A percentile compares a stretch with the other conserved stretches of the same genome.
These are phyloP conservation scores for Ecdyonurus torrentis DNA, from an alignment of 2,888 invertebrate species.

Conservation along the genomic window DNA sequence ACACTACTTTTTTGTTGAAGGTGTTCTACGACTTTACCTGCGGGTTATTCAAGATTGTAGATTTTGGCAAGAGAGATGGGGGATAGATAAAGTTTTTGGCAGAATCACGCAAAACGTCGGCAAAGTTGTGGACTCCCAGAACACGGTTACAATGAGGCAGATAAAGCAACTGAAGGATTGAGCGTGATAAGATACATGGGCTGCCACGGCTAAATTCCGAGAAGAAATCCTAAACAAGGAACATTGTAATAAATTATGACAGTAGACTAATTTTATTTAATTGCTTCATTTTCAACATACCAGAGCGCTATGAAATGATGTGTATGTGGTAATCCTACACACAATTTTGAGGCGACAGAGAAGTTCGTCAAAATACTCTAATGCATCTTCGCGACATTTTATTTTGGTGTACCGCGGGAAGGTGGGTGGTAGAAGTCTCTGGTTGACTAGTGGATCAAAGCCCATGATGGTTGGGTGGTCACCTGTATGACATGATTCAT, in stretches of 20 bases:
- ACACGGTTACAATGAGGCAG: slow-evolving; percentile 34
- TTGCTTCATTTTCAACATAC: no score
- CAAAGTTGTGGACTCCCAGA: slow-evolving; percentile 43
- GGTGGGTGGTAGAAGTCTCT: slow-evolving; percentile 88
- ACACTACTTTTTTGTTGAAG: neutral
- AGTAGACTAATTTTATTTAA: no score
- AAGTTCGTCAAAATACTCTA: slow-evolving; percentile 65
- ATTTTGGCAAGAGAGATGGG: slow-evolving; percentile 64
- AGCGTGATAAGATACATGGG: slow-evolving; percentile 84
- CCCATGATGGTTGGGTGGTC: slow-evolving; percentile 62
- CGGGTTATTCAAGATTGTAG: slow-evolving; percentile 44
- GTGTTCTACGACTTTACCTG: slow-evolving; percentile 30
- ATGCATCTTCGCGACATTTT: slow-evolving; percentile 58
- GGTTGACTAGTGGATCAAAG: slow-evolving; percentile 92
- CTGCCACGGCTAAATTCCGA: slow-evolving; percentile 77
- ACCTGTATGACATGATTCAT: no score
- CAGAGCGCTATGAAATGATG: slow-evolving; percentile 65
- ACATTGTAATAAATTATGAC: slow-evolving; percentile 9
- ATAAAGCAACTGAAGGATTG: slow-evolving; percentile 71
- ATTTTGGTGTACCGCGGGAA: slow-evolving; percentile 95
- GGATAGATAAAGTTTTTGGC: slow-evolving; percentile 78
- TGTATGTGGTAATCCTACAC: slow-evolving; percentile 61
- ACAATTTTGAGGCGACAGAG: slow-evolving; percentile 64
- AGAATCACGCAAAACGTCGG: slow-evolving; percentile 72
- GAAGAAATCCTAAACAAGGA: slow-evolving; percentile 62